These are phyloP conservation scores for Oryctolagus cuniculus DNA, from an alignment of 2,113 vertebrate species.

Conservation along the genomic window mOryCun1.1 NC_091442.1:9980001-9980500, in stretches of 20 bases:
- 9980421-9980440: neutral
- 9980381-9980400: neutral
- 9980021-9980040: neutral
- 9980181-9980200: neutral
- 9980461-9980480: too few species aligned
- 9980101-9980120: neutral
- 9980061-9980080: neutral
- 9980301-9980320: neutral
- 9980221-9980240: neutral
- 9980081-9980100: neutral
- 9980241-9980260: neutral
- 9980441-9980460: too few species aligned
- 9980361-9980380: neutral
- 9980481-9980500: neutral
- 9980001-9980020: neutral
- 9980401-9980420: neutral
- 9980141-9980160: neutral
- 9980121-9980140: neutral
- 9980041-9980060: neutral
- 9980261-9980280: neutral
- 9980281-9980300: too few species aligned
- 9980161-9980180: neutral
- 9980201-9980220: neutral
- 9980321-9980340: neutral
- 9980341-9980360: too few species aligned